Conservation (phyloP, 2,797 vertebrate species). For the Ptychadena robeensis region DNA sequence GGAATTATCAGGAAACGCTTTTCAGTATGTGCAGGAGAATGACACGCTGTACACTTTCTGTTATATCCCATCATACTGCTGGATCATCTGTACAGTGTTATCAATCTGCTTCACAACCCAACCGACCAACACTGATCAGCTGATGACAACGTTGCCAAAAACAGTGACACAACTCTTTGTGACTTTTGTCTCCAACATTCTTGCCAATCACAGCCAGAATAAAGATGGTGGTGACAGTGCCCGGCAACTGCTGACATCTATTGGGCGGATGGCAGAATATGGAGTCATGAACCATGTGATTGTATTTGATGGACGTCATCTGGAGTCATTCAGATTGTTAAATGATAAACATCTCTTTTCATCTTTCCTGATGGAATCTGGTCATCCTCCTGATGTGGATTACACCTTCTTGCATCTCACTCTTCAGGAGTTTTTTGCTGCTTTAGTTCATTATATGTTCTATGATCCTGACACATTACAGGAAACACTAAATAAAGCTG, state of each 20-base stretch:
- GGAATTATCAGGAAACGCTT: conserved; percentile 59
- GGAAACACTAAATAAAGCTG: neutral
- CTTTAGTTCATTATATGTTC: neutral
- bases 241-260: neutral
- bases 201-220: conserved; percentile 11
- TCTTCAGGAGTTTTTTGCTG: conserved; percentile 26
- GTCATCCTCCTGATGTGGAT: neutral
- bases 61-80: conserved; percentile 75
- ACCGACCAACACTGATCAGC: conserved; percentile 28
- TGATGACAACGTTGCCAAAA: conserved; percentile 63
- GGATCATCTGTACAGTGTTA: conserved; percentile 74
- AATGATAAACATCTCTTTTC: neutral
- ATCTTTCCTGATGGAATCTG: conserved; percentile 12
- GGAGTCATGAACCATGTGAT: conserved; percentile 17
- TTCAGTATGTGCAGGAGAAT: conserved; percentile 70
- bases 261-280: neutral
- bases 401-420: conserved; percentile 40
- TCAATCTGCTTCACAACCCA: conserved; percentile 59
- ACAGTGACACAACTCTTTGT: conserved; percentile 74
- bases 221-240: neutral
- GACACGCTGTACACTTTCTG: conserved; percentile 73
- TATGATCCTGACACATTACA: conserved; percentile 10
- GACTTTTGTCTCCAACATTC: conserved; percentile 47
- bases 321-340: neutral
- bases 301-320: neutral